These are phyloP conservation scores for Acromyrmex charruanus DNA, from an alignment of 1,140 invertebrate species.

Conservation along the genomic window DNA sequence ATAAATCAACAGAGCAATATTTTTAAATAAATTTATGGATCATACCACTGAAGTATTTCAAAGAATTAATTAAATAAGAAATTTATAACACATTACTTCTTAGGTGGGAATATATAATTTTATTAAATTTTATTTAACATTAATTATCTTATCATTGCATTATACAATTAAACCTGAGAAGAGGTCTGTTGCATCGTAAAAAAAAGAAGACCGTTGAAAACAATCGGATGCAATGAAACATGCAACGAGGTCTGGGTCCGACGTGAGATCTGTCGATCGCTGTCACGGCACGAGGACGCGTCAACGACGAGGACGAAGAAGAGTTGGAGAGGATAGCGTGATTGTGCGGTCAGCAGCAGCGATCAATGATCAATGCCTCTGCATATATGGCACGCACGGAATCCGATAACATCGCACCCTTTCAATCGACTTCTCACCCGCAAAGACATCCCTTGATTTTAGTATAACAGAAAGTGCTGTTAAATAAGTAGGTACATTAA, in stretches of 20 bases:
- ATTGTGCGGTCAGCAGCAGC: constrained; percentile 80
- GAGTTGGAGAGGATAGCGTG: constrained; percentile 73
- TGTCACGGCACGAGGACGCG: constrained; percentile 74
- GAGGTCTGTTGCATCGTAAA: neutral
- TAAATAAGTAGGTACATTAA: neutral
- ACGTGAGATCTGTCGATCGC: constrained; percentile 76
- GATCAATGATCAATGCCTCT: constrained; percentile 80
- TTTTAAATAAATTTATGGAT: neutral
- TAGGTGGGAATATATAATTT: neutral
- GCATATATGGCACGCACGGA: constrained; percentile 75
- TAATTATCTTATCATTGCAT: constrained; percentile 1
- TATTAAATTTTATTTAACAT: neutral
- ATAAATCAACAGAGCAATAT: neutral
- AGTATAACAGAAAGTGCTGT: neutral
- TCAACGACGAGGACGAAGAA: constrained; percentile 62
- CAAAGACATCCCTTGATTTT: constrained; percentile 31
- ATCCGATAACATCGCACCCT: constrained; percentile 74
- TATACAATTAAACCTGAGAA: neutral
- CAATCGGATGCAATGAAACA: constrained; percentile 72
- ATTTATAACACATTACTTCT: neutral
- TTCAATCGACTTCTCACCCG: constrained; percentile 51
- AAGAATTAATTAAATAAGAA: neutral
- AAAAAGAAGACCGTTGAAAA: constrained; percentile 66
- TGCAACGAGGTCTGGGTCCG: constrained; percentile 66
- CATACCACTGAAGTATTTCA: neutral